Evolutionary conservation across 2,888 invertebrate genomes (phyloP).

Genomic region (Metallyticus violacea): DNA sequence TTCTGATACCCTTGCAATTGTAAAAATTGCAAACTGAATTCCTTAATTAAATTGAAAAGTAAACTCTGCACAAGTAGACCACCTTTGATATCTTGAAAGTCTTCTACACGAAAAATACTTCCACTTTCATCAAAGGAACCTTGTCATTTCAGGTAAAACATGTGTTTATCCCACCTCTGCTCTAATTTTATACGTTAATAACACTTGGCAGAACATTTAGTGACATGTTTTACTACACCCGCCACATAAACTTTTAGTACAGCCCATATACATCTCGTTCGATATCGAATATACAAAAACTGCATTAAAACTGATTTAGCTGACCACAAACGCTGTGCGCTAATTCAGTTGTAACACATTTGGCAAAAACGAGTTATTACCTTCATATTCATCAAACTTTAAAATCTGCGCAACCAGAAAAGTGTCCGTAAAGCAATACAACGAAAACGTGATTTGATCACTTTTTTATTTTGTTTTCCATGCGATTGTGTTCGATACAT

Average conservation of each 20-base stretch:
- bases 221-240: background rate
- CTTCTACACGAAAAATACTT: too few species aligned
- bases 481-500: background rate
- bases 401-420: background rate
- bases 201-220: background rate
- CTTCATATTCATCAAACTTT: background rate
- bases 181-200: background rate
- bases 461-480: background rate
- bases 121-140: too few species aligned
- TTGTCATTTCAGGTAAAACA: background rate
- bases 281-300: background rate
- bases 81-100: too few species aligned
- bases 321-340: background rate
- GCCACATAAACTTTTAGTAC: background rate
- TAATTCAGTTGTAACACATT: background rate
- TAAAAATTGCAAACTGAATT: too few species aligned
- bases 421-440: background rate
- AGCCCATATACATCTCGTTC: background rate
- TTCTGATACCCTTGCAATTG: too few species aligned
- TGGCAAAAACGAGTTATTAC: background rate
- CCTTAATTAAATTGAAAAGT: too few species aligned
- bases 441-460: background rate
- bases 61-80: too few species aligned
- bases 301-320: background rate
- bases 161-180: background rate